Base-by-base conservation (phyloP, 2,113 vertebrate genomes). In the Gobiocypris rarus region DNA sequence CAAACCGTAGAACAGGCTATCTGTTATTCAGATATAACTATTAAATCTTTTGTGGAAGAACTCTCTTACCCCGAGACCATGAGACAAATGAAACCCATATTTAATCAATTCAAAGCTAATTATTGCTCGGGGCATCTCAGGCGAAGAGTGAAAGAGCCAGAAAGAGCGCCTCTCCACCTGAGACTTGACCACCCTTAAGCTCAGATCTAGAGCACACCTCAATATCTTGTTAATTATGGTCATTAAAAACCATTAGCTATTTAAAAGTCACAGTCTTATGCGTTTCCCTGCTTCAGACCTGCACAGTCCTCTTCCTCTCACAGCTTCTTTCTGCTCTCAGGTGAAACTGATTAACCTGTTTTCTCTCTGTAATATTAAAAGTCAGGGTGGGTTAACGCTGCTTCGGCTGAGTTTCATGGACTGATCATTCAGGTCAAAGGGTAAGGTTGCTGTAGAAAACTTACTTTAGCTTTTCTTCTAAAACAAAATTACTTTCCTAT, bases 221-320 rank as follows among this genome's bases (percentile, higher is more conserved):
- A 19, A 61, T 41, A 83, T 56, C 69, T 22, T n/a, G 1, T 31
- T 74, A 48, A 83, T 83, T 83, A 73, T 45, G 9, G 38, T 71
- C 56, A 73, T 83, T 74, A 48, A 58, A 82, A 83, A 73, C 43
- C 41, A 59, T 73, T 45, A 74, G 81, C 34, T 71, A 41, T 71
- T 73, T 48, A 48, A 73, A 73, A 73, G 3, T 83, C 69, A 59
- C 45, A n/a, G n/a, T 45, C 81, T 59, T 83, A 31, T 45, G 31
- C 38, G 17, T 38, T 69, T 61, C 28, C 34, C 65, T 2, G 9
- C 19, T 19, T n/a, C 24, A 74, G 24, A 22, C 45, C 9, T 24
- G 26, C 10, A 65, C 24, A 15, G 31, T 65, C 28, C 6, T 15
- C 26, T 13, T 26, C 41, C 34, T 71, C 22, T 28, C 26, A 59